Conservation (phyloP, 2,888 invertebrate species). For the Desoria tigrina region DNA sequence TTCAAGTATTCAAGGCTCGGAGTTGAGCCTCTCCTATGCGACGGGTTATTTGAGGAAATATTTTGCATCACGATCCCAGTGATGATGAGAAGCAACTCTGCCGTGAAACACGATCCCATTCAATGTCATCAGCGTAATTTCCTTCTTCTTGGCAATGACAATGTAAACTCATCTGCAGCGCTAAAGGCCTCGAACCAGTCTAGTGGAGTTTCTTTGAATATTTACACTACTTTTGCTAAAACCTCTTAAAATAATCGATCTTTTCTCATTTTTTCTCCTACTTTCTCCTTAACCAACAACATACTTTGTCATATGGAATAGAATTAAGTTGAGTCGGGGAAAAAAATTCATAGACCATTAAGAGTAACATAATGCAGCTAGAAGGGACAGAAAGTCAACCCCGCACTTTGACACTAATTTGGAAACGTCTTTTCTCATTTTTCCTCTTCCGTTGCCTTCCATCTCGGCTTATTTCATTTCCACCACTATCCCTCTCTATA, state of each 20-base stretch:
- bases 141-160: too few relatives aligned
- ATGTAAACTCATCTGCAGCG: too few relatives aligned
- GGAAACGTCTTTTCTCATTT: conserved; percentile 10
- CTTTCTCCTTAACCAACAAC: background rate
- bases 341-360: conserved; percentile 27
- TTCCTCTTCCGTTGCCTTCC: background rate
- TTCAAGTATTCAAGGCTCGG: too few relatives aligned
- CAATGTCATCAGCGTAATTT: too few relatives aligned
- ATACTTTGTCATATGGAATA: background rate
- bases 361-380: conserved; percentile 9
- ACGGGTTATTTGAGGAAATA: too few relatives aligned
- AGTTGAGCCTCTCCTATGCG: too few relatives aligned
- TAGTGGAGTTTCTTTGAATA: too few relatives aligned
- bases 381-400: background rate
- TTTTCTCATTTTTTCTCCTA: background rate
- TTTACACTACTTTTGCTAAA: too few relatives aligned
- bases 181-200: too few relatives aligned
- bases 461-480: conserved; percentile 6
- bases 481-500: conserved; percentile 7
- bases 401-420: conserved; percentile 22
- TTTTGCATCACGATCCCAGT: too few relatives aligned
- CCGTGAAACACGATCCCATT: too few relatives aligned
- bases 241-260: background rate
- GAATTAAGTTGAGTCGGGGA: conserved; percentile 4
- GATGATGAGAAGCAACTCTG: too few relatives aligned